Base-by-base conservation (phyloP, 2,888 invertebrate genomes). In the Pandemis corylana region DNA sequence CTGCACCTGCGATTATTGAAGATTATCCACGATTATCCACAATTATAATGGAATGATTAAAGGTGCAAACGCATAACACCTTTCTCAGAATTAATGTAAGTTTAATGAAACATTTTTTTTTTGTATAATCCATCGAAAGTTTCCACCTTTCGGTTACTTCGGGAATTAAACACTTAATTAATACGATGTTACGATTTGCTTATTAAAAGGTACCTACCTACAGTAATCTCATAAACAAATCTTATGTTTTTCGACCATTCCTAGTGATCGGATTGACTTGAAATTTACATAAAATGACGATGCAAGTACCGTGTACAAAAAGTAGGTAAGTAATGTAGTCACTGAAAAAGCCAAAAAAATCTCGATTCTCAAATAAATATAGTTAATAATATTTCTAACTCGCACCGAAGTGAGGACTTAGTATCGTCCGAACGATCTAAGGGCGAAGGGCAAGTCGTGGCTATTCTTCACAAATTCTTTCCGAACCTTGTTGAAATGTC, bases 1-100 rank as follows among this genome's bases (percentile, higher is more conserved):
- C 20, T 41, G 66, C 83, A 86, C 85, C 84, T 84, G 85, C 83
- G 82, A 82, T 84, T 81, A 84, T 79, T 76, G 64, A 75, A 80
- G 78, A 81, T 82, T 79, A 81, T 78, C 75, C 68, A 72, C 80
- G 72, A 78, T 85, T 83, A 83, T 78, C 72, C 77, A 71, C 78
- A 74, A 75, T 77, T 71, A 77, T 66, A 70, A 67, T 72, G 76
- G 82, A 20, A 73, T 64, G 53, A 63, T 70, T 56, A 62, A 71
- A 75, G 62, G 70, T 71, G 75, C 66, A 44, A 41, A 36, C 12
- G 61, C 56, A 67, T 71, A 51, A 46, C 66, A 61, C 65, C 44
- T 56, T 70, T 69, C 69, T 71, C 67, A 53, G 62, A 51, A 5
- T 42, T 36, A 41, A 59, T 61, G 61, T 44, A 66, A 53, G 49